These are phyloP conservation scores for Conomelus anceps DNA, from an alignment of 2,888 invertebrate species.

Conservation along the genomic window DNA sequence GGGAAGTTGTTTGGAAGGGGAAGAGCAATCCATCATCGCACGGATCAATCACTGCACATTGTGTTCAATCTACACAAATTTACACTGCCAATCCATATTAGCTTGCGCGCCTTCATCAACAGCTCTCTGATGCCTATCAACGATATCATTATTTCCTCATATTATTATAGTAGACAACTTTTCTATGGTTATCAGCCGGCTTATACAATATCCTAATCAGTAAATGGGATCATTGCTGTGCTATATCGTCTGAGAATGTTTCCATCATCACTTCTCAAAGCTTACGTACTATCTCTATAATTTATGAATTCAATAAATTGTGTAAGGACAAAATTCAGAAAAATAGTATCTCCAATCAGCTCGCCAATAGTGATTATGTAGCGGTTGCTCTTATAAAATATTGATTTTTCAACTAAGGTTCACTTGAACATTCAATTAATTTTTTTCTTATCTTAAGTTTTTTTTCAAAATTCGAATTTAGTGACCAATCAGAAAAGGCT, in stretches of 20 bases:
- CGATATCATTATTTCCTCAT: background rate
- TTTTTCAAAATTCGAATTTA: too few relatives aligned
- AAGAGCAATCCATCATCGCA: background rate
- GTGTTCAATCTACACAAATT: background rate
- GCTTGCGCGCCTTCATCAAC: background rate
- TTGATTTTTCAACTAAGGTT: too few relatives aligned
- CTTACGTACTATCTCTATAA: too few relatives aligned
- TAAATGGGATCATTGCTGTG: background rate
- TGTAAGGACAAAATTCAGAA: too few relatives aligned
- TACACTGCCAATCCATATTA: background rate
- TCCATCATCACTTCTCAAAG: background rate
- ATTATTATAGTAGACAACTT: background rate
- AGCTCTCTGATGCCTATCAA: background rate
- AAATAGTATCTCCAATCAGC: too few relatives aligned
- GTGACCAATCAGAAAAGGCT: too few relatives aligned
- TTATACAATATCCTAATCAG: background rate
- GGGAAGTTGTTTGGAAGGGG: background rate
- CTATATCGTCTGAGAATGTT: background rate
- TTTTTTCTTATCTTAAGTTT: too few relatives aligned
- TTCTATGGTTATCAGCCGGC: background rate
- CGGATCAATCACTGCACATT: slow-evolving; percentile 1
- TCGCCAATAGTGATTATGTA: too few relatives aligned
- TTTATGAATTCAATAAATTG: too few relatives aligned
- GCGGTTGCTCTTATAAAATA: too few relatives aligned
- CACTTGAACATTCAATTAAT: too few relatives aligned